Percentiles rank a stretch among this genome's conserved stretches.
Conservation (phyloP, 2,888 invertebrate genomes). For the Chrysopilus asiliformis region DNA sequence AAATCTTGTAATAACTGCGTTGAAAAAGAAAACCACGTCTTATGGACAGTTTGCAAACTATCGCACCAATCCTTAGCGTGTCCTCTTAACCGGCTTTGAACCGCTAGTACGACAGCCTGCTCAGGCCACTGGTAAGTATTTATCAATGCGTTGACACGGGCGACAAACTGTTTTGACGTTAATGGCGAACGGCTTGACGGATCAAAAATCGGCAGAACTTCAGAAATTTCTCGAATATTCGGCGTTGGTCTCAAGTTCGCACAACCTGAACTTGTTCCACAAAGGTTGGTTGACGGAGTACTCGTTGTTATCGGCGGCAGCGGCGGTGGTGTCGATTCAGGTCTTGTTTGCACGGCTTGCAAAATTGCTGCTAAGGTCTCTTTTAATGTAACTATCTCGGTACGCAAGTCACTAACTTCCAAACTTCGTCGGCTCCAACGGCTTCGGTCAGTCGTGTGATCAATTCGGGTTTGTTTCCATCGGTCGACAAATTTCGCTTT, state of each 20-base stretch:
- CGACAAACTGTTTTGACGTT: neutral
- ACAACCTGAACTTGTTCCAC: too few relatives aligned
- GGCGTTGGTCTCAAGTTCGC: too few relatives aligned
- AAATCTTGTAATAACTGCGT: neutral
- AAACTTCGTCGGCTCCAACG: too few relatives aligned
- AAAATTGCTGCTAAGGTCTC: neutral
- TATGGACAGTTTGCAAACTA: neutral
- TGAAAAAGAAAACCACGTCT: neutral
- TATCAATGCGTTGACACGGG: neutral
- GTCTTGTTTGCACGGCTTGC: neutral
- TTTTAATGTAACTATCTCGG: too few relatives aligned
- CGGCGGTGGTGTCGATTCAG: too few relatives aligned
- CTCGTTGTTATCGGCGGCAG: too few relatives aligned
- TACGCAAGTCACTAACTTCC: too few relatives aligned
- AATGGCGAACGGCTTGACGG: neutral
- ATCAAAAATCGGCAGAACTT: neutral
- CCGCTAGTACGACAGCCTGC: neutral
- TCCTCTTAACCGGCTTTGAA: neutral
- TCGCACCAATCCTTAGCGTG: neutral
- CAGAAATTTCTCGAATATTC: neutral
- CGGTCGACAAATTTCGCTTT: too few relatives aligned
- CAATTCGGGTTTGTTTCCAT: too few relatives aligned
- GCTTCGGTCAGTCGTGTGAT: too few relatives aligned
- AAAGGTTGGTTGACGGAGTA: too few relatives aligned
- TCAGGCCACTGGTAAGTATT: neutral